Evolutionary conservation across 1,140 invertebrate species (phyloP).

Genomic region (Babylonia areolata): DNA sequence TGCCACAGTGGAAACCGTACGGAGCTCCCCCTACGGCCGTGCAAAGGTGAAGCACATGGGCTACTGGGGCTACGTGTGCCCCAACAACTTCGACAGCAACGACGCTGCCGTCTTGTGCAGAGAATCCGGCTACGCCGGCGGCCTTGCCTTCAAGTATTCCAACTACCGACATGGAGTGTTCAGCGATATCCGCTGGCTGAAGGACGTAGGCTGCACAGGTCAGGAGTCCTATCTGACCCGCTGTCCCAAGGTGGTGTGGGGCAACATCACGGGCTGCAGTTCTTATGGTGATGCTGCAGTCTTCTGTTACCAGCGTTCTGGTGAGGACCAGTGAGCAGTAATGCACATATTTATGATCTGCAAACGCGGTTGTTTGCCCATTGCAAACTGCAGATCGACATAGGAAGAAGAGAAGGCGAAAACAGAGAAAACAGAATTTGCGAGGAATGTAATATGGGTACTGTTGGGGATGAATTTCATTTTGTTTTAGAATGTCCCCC

Average conservation of each 20-base stretch:
- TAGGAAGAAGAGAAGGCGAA: too few relatives aligned
- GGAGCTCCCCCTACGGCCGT: conserved; percentile 16
- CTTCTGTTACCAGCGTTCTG: conserved; percentile 49
- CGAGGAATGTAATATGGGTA: too few relatives aligned
- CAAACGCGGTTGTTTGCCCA: too few relatives aligned
- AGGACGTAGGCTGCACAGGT: conserved; percentile 57
- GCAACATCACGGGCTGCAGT: conserved; percentile 50
- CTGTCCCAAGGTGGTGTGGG: conserved; percentile 54
- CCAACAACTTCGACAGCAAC: conserved; percentile 63
- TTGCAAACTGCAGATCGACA: too few relatives aligned
- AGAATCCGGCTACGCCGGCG: conserved; percentile 58
- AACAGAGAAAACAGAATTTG: too few relatives aligned
- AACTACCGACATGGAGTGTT: conserved; percentile 24
- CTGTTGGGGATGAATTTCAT: too few relatives aligned
- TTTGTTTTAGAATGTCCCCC: too few relatives aligned
- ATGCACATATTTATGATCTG: not conserved
- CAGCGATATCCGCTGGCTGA: conserved; percentile 58
- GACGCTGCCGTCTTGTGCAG: conserved; percentile 67
- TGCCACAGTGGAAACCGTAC: not conserved
- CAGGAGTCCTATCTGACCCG: conserved; percentile 53
- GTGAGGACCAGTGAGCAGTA: too few relatives aligned
- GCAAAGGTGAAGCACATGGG: conserved; percentile 55
- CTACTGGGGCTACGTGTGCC: conserved; percentile 65
- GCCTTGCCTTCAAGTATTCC: conserved; percentile 54
- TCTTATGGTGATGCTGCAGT: conserved; percentile 40